Conservation (phyloP, 1,140 invertebrate genomes). For the Eueides isabella region DNA sequence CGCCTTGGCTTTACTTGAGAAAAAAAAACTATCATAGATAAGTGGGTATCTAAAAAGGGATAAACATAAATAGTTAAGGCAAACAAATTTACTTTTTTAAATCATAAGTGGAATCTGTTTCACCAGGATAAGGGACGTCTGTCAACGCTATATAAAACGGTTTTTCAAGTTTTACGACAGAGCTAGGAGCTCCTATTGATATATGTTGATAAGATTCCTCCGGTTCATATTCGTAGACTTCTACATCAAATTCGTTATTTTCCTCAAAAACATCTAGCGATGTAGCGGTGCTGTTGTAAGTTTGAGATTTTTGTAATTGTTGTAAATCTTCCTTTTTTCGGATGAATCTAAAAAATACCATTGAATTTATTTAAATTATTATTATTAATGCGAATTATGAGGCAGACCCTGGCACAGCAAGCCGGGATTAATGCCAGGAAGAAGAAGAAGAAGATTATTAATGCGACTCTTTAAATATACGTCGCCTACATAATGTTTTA, state of each 20-base stretch:
- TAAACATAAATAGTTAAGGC: not conserved
- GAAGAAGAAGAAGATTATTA: too few relatives aligned
- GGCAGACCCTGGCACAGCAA: too few relatives aligned
- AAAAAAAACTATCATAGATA: too few relatives aligned
- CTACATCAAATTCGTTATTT: slow-evolving; percentile 65
- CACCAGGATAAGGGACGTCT: slow-evolving; percentile 66
- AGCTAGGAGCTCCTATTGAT: slow-evolving; percentile 41
- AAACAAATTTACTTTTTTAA: slow-evolving; percentile 59
- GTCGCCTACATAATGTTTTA: too few relatives aligned
- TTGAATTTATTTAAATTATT: not conserved
- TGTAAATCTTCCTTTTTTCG: slow-evolving; percentile 66
- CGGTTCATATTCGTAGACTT: slow-evolving; percentile 56
- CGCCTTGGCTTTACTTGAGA: too few relatives aligned
- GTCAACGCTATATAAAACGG: slow-evolving; percentile 63
- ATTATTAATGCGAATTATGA: too few relatives aligned
- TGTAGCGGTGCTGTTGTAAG: slow-evolving; percentile 31
- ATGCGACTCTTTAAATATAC: too few relatives aligned
- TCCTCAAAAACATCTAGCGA: slow-evolving; percentile 37
- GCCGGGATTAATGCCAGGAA: too few relatives aligned
- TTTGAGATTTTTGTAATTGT: slow-evolving; percentile 47
- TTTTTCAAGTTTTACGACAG: slow-evolving; percentile 50
- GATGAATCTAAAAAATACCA: slow-evolving; percentile 51
- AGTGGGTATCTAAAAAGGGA: not conserved
- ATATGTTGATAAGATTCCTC: slow-evolving; percentile 54
- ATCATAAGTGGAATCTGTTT: slow-evolving; percentile 65